phyloP scores from a whole-genome alignment of 2,888 invertebrate species.

The Heliconius hortense region DNA sequence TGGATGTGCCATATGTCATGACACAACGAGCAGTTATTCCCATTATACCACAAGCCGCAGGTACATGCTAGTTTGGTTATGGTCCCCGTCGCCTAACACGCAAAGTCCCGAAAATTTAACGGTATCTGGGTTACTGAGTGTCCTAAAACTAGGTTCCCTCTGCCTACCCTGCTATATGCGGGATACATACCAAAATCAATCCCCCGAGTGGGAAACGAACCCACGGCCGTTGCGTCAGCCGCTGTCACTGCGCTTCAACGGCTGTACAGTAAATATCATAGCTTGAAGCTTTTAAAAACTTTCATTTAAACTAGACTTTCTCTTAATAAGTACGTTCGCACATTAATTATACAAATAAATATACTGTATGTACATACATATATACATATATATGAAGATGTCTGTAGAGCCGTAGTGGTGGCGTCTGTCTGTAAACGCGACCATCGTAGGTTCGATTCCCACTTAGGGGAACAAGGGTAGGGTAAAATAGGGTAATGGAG shows the following conservation, averaged over 20 bases:
- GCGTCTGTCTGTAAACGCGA: background rate
- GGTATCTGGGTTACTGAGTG: too few relatives aligned
- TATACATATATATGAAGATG: background rate
- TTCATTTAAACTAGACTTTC: constrained; percentile 10
- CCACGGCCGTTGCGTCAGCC: background rate
- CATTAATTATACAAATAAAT: background rate
- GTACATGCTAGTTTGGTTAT: too few relatives aligned
- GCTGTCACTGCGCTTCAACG: too few relatives aligned
- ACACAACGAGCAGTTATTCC: too few relatives aligned
- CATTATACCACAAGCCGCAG: too few relatives aligned
- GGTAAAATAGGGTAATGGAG: background rate
- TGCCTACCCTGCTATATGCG: too few relatives aligned
- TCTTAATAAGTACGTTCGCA: constrained; percentile 15
- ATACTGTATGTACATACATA: background rate
- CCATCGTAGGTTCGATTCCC: background rate
- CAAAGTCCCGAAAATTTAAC: too few relatives aligned
- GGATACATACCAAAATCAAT: background rate
- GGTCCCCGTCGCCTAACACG: too few relatives aligned
- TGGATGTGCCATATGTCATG: too few relatives aligned
- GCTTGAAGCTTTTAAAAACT: constrained; percentile 7
- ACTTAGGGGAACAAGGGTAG: background rate
- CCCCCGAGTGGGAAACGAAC: background rate
- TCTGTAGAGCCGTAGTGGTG: background rate
- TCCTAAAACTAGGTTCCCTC: too few relatives aligned
- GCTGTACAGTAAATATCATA: background rate